Base-by-base conservation (phyloP, 2,888 invertebrate species). In the Tachystola acroxantha region DNA sequence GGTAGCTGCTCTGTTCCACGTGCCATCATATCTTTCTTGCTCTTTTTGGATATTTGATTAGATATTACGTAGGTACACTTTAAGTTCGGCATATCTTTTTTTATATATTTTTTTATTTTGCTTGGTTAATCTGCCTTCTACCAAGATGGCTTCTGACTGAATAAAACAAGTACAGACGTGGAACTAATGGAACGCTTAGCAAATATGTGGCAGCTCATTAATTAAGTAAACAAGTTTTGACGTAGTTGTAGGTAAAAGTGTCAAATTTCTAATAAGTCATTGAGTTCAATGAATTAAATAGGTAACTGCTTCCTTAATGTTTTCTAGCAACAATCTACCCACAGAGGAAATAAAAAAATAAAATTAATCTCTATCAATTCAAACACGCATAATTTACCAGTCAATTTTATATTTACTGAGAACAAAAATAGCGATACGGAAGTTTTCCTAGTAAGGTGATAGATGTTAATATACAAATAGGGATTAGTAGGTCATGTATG, bases 131-230 rank as follows among this genome's bases (percentile, higher is more conserved):
- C 57, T 93, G 92, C 86, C 50, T 92, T 26, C 72, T 94, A 29
- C 94, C 94, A 0, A 88, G 94, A 50, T 95, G 94, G 94, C 79
- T 94, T 10, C 73, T 94, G 25, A 91, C 91, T 10, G 88, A 92
- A 92, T 1, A 88, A 87, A 48, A 82, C 90, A 33, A 88, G 88
- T 7, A 71, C 89, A 40, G 92, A 93, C 0, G 77, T 91, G 1
- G 54, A 61, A 36, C 76, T 93, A n/a, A 66, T 95, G 43, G 88
- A 90, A 58, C 88, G 80, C 37, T 91, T 91, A 2, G 94, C 93
- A 1, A 88, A 84, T 56, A 58, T 59, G 61, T 86, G 76, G 67
- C 3, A 7, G 12, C 16, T 16, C 16, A 16, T 16, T 16, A 16
- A 16, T 16, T 16, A n/a, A n/a, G n/a, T n/a, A n/a, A n/a, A n/a